A percentile compares a stretch with the other conserved stretches of the same genome.
Evolutionary conservation across 2,113 vertebrate species (phyloP).

Genomic region (Dromas ardeola): DNA sequence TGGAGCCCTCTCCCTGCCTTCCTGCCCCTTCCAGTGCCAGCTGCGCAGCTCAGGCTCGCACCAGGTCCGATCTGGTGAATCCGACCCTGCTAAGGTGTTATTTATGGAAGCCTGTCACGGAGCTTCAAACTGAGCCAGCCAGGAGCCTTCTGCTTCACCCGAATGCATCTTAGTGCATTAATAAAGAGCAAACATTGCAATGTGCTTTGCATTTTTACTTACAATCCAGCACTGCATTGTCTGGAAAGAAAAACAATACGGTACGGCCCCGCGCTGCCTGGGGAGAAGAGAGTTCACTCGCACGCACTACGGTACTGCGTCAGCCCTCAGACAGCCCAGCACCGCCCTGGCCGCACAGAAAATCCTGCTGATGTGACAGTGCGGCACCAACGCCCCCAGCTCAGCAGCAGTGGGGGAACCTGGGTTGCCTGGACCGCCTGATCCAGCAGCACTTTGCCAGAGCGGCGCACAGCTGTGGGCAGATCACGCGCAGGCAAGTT

Average conservation of each 20-base stretch:
- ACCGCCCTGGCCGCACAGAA: neutral
- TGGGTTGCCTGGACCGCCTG: neutral
- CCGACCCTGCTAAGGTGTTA: neutral
- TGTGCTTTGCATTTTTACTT: conserved; percentile 62
- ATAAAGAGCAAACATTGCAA: conserved; percentile 62
- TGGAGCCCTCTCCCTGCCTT: neutral
- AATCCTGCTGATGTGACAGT: conserved; percentile 15
- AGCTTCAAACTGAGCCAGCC: conserved; percentile 15
- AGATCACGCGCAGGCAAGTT: neutral
- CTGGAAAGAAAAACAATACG: conserved; percentile 2
- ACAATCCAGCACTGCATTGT: conserved; percentile 20
- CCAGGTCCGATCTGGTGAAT: neutral
- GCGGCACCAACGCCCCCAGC: neutral
- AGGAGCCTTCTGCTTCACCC: conserved; percentile 31
- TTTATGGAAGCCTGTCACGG: conserved; percentile 52
- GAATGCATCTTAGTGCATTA: conserved; percentile 47
- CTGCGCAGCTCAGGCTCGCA: neutral
- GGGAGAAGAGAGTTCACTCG: neutral
- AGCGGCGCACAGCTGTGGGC: neutral
- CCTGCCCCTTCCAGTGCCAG: neutral
- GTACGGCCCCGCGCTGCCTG: neutral
- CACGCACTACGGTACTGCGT: neutral
- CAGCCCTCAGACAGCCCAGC: neutral
- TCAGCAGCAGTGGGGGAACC: neutral
- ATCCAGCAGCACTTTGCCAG: neutral